Conservation (phyloP, 2,113 vertebrate species). For the Zapornia atra region DNA sequence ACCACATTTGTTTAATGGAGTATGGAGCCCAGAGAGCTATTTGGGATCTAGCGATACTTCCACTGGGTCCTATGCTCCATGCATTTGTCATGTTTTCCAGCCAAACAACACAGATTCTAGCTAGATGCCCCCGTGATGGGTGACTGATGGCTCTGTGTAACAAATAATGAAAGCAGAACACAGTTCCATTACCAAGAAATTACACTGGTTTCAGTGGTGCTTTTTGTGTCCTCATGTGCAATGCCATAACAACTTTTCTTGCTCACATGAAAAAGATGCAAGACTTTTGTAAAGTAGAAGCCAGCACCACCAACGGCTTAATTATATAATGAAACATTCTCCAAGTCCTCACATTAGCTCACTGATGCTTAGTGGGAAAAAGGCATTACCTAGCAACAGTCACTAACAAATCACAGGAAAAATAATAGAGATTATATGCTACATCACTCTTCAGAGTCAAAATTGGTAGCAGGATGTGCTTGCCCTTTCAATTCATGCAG, state of each 20-base stretch:
- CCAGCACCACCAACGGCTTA: constrained; percentile 42
- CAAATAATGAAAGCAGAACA: neutral
- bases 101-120: neutral
- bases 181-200: neutral
- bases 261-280: neutral
- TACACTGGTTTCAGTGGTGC: neutral
- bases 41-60: constrained; percentile 17
- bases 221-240: neutral
- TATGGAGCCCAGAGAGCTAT: constrained; percentile 8
- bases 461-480: constrained; percentile 50
- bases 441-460: constrained; percentile 32
- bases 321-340: constrained; percentile 68
- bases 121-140: neutral
- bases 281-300: constrained; percentile 29
- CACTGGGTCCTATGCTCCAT: neutral
- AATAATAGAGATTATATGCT: constrained; percentile 42
- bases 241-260: neutral
- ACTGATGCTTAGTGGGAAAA: constrained; percentile 46
- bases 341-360: constrained; percentile 46
- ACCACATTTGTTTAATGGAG: constrained; percentile 34
- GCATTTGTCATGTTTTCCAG: neutral
- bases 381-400: constrained; percentile 74
- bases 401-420: constrained; percentile 61
- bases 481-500: constrained; percentile 40
- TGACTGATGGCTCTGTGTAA: neutral